phyloP scores from a whole-genome alignment of 2,888 invertebrate genomes.

The Rosalia funebris region DNA sequence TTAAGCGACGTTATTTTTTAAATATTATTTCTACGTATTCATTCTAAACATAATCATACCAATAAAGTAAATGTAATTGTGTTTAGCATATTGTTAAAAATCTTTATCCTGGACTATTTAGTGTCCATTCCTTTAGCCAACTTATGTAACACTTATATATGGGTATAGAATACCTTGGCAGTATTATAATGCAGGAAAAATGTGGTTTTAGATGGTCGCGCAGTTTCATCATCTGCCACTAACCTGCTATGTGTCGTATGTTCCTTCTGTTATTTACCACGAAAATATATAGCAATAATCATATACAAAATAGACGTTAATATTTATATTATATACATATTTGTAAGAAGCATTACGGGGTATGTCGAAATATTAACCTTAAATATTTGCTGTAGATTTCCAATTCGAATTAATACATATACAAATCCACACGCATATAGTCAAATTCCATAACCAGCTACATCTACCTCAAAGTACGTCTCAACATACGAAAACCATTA shows the following conservation, averaged over 20 bases:
- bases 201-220: slow-evolving; percentile 47
- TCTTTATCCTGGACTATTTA: slow-evolving; percentile 1
- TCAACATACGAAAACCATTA: too few relatives aligned
- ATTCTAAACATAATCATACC: slow-evolving; percentile 14
- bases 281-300: slow-evolving; percentile 63
- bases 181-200: slow-evolving; percentile 60
- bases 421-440: too few relatives aligned
- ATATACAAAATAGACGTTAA: slow-evolving; percentile 57
- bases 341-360: slow-evolving; percentile 40
- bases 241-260: slow-evolving; percentile 56
- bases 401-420: slow-evolving; percentile 1
- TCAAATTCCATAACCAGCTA: too few relatives aligned
- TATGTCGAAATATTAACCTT: slow-evolving; percentile 39
- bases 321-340: slow-evolving; percentile 52
- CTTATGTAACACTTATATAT: slow-evolving; percentile 25
- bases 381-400: slow-evolving; percentile 34
- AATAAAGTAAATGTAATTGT: neutral
- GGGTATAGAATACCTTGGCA: slow-evolving; percentile 56
- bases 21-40: too few relatives aligned
- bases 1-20: too few relatives aligned
- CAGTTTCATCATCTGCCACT: slow-evolving; percentile 52
- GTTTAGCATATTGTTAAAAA: slow-evolving; percentile 6
- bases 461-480: too few relatives aligned
- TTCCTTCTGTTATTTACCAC: slow-evolving; percentile 61
- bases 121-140: slow-evolving; percentile 7